These are phyloP conservation scores for Drosophila formosana DNA, from an alignment of 2,888 invertebrate genomes.

Conservation along the genomic window DNA sequence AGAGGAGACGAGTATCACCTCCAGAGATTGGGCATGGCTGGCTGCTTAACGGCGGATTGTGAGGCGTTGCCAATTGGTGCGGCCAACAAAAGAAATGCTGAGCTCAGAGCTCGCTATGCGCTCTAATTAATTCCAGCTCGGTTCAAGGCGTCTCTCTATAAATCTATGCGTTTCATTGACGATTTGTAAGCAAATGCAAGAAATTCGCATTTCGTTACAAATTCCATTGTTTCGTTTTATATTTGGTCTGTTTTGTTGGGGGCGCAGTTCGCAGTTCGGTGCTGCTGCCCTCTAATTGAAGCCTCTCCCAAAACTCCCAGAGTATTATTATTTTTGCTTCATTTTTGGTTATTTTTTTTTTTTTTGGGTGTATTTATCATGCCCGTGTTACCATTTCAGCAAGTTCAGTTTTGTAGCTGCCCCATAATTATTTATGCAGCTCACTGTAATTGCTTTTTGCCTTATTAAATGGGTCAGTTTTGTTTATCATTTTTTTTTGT, in stretches of 20 bases:
- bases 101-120: constrained; percentile 37
- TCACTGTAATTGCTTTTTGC: constrained; percentile 63
- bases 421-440: constrained; percentile 66
- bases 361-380: constrained; percentile 45
- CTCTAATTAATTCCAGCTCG: constrained; percentile 76
- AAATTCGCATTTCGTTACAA: constrained; percentile 76
- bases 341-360: background rate
- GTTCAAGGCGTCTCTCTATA: constrained; percentile 68
- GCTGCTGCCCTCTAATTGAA: constrained; percentile 39
- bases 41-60: constrained; percentile 37
- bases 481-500: constrained; percentile 25
- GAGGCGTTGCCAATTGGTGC: constrained; percentile 67
- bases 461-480: constrained; percentile 68
- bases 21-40: constrained; percentile 68
- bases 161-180: constrained; percentile 63
- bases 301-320: constrained; percentile 55
- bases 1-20: constrained; percentile 29
- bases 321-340: constrained; percentile 62
- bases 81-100: constrained; percentile 76
- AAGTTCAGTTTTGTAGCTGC: constrained; percentile 43
- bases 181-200: constrained; percentile 60
- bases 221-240: constrained; percentile 63
- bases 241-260: constrained; percentile 1
- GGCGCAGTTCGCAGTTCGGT: constrained; percentile 43
- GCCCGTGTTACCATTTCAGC: constrained; percentile 60